Base-by-base conservation (phyloP, 2,113 vertebrate species). In the Tenebrosternarchus preto region DNA sequence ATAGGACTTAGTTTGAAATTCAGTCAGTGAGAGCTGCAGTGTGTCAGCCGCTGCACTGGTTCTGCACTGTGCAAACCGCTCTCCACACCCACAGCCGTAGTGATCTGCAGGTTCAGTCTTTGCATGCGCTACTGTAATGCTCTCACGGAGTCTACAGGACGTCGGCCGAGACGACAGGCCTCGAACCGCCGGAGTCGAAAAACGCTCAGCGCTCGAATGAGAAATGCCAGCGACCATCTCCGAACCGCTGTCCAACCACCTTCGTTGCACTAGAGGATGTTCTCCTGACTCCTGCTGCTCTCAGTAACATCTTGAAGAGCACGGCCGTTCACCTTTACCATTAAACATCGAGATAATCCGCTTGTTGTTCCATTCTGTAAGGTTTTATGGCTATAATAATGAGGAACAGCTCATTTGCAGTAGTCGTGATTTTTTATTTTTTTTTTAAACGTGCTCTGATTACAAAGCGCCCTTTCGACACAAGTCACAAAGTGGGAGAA, bases 1-100 rank as follows among this genome's bases (percentile, higher is more conserved):
- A 70, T 77, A 74, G 69, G 67, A 71, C 56, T 64, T 53, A 39
- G 57, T 73, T 80, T 81, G 66, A 81, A 74, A 78, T 68, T 73
- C 70, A 78, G 27, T 69, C 73, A 74, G 80, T 29, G 60, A 56
- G 61, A 68, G 79, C 70, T 72, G 39, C 25, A 31, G 53, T 24
- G 70, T 81, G 75, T 61, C 69, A 84, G 77, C 73, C 68, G 71
- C 68, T 17, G 19, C 20, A 59, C 59, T 77, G 64, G 73, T 43
- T 71, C 43, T 12, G 11, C 61, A 78, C 78, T 72, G 73, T 24
- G 63, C 22, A 73, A 56, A 84, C 77, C 73, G 72, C 72, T 61
- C 82, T 76, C 66, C 53, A 73, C 31, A 25, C 72, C 76, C 74
- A 56, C 68, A 73, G 73, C 68, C 60, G 22, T 67, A 29, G 70